Conservation (phyloP, 2,888 invertebrate species). For the Eucera pruinosa region DNA sequence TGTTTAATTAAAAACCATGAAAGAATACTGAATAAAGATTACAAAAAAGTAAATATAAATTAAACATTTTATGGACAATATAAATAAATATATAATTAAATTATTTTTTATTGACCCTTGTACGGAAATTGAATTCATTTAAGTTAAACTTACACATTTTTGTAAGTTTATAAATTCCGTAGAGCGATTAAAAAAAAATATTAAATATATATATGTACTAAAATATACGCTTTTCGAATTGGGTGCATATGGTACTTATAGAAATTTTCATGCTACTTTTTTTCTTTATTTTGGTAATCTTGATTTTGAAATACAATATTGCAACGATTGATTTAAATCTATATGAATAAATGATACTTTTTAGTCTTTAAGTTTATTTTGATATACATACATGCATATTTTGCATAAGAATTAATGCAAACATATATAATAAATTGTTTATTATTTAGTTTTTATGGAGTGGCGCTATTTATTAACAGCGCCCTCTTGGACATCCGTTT, state of each 20-base stretch:
- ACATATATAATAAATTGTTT: not conserved
- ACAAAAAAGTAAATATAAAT: not conserved
- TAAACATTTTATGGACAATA: not conserved
- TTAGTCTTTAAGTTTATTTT: not conserved
- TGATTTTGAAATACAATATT: not conserved
- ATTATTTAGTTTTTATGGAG: not conserved
- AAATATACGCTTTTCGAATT: not conserved
- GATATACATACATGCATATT: not conserved
- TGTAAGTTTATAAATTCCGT: no score
- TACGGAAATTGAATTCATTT: no score
- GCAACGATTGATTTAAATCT: not conserved
- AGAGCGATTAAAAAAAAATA: no score
- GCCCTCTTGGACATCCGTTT: constrained; percentile 57
- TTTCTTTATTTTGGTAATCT: not conserved
- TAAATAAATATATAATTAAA: not conserved
- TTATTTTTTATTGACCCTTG: no score
- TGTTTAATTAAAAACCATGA: not conserved
- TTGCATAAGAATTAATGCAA: not conserved
- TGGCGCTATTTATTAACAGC: constrained; percentile 7
- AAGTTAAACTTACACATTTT: no score
- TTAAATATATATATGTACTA: not conserved
- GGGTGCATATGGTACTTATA: not conserved
- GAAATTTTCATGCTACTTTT: constrained; percentile 6
- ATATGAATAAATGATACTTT: not conserved
- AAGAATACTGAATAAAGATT: not conserved